phyloP scores from a whole-genome alignment of 2,797 vertebrate species.

The Malurus splendens region DNA sequence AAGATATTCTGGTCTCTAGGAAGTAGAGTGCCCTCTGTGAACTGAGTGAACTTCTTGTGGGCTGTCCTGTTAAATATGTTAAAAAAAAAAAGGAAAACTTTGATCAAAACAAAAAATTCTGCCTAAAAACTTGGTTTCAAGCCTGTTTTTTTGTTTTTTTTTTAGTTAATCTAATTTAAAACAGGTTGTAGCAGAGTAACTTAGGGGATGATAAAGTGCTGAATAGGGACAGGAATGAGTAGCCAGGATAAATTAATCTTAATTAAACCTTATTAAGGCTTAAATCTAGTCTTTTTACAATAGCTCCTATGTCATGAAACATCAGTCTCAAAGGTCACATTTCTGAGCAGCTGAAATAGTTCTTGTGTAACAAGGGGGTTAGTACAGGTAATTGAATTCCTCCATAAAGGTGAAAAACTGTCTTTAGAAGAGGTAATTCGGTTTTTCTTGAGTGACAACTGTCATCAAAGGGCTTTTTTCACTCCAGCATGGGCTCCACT shows the following conservation, averaged over 20 bases:
- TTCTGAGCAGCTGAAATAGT: neutral
- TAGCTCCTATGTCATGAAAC: neutral
- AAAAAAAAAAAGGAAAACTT: neutral
- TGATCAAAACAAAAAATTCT: neutral
- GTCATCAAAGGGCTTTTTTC: neutral
- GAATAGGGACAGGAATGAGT: neutral
- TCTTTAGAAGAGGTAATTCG: neutral
- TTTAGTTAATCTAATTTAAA: neutral
- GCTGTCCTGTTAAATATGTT: neutral
- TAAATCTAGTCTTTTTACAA: neutral
- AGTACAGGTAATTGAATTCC: neutral
- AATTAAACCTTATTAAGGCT: neutral
- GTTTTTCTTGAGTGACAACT: neutral
- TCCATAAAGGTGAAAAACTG: neutral
- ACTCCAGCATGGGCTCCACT: neutral
- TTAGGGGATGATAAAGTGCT: neutral
- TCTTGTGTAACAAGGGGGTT: neutral
- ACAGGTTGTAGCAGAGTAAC: neutral
- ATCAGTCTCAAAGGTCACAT: neutral
- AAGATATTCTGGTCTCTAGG: neutral
- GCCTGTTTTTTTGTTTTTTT: neutral
- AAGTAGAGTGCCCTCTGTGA: accelerated
- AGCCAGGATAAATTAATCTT: neutral
- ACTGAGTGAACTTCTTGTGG: neutral
- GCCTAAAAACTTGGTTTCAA: neutral